Conservation (phyloP, 2,113 vertebrate species). For the Polypterus bichir region DNA sequence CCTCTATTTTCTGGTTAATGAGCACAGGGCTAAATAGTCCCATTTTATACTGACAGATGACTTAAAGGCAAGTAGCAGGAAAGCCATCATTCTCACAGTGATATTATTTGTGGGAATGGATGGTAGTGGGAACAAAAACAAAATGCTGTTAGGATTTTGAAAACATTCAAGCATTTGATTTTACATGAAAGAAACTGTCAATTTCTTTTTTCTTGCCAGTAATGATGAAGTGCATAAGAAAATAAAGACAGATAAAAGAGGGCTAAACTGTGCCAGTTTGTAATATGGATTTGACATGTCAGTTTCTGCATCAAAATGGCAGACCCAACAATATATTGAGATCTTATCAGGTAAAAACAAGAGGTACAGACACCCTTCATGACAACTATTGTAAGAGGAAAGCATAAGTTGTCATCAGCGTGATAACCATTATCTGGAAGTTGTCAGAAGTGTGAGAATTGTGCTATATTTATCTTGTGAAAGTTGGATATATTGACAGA, state of each 20-base stretch:
- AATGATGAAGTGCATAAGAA: background rate
- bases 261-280: background rate
- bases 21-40: too few species aligned
- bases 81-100: too few species aligned
- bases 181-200: background rate
- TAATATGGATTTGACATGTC: slow-evolving; percentile 2
- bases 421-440: slow-evolving; percentile 1
- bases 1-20: too few species aligned
- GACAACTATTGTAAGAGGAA: slow-evolving; percentile 3
- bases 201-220: background rate
- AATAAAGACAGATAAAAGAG: background rate
- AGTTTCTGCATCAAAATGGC: background rate
- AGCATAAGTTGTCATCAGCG: slow-evolving; percentile 1
- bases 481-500: slow-evolving; percentile 5
- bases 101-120: too few species aligned
- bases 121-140: background rate
- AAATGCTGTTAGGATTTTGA: background rate
- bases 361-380: slow-evolving; percentile 1
- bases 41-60: too few species aligned
- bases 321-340: slow-evolving; percentile 5
- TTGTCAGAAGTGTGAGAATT: background rate
- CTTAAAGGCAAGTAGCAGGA: too few species aligned
- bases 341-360: background rate
- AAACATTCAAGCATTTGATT: background rate
- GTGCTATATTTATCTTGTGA: slow-evolving; percentile 2